Base-by-base conservation (phyloP, 2,113 vertebrate species). In the Vulpes lagopus region DNA sequence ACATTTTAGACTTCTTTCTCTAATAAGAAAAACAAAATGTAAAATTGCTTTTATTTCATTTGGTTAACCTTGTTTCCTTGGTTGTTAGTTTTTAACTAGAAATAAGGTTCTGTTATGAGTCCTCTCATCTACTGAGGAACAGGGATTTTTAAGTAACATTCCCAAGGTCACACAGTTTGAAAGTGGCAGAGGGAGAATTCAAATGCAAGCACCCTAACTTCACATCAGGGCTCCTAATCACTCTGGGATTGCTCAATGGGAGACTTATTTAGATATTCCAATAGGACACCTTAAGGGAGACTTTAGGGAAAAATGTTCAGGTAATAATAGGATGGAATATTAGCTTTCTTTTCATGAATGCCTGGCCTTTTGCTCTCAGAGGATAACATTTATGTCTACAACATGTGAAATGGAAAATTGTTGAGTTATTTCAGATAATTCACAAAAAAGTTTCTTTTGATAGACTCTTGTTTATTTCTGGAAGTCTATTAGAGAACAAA, bases 1-100 rank as follows among this genome's bases (percentile, higher is more conserved):
- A 91, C 16, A 93, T 76, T 84, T 94, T 96, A 91, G 38, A 73
- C 49, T 59, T n/a, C 25, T 94, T 97, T 87, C 81, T 94, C 73
- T 76, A 53, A 43, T 53, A 82, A 89, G 17, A 79, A 53, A 81
- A 80, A 79, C 51, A 85, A 5, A 60, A 73, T 8, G 38, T 30
- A 59, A 83, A 71, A 62, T 62, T 79, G 11, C 6, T 82, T 94
- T 60, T 81, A 78, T 65, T 96, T 95, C 2, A 95, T 35, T 64
- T 93, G 19, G 83, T 49, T 92, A 96, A 83, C 8, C 9, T 71
- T 94, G 49, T 87, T 89, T 81, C 88, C 20, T 82, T 23, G 5
- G 23, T 82, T 95, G 43, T 73, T 96, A 74, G 51, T 65, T 55
- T 89, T 84, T 85, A 92, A 74, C 25, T 64, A 93, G 10, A 79